phyloP scores from a whole-genome alignment of 2,113 vertebrate species.

The Odontesthes bonariensis region DNA sequence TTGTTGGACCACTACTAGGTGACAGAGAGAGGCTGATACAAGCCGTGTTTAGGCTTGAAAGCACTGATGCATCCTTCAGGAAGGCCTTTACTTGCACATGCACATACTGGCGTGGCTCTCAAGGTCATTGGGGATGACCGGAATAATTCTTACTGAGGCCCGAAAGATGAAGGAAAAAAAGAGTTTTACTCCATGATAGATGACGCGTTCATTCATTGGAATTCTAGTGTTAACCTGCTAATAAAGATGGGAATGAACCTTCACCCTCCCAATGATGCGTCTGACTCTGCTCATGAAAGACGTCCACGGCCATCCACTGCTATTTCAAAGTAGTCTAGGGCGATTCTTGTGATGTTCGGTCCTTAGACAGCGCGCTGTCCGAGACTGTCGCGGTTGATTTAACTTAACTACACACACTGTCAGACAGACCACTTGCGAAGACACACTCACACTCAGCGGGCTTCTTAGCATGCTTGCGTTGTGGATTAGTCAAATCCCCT shows the following conservation, averaged over 20 bases:
- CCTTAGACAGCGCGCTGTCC: slow-evolving; percentile 20
- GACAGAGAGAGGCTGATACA: slow-evolving; percentile 44
- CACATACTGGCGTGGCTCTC: slow-evolving; percentile 25
- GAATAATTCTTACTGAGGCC: slow-evolving; percentile 7
- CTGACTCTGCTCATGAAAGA: slow-evolving; percentile 37
- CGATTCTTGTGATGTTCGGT: slow-evolving; percentile 33
- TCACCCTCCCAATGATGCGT: slow-evolving; percentile 13
- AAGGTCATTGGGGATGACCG: slow-evolving; percentile 22
- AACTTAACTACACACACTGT: slow-evolving; percentile 37
- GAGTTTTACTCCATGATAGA: slow-evolving; percentile 11
- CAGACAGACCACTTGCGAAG: slow-evolving; percentile 34
- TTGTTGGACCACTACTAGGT: slow-evolving; percentile 27
- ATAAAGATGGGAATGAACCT: slow-evolving; percentile 14
- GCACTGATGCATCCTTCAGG: slow-evolving; percentile 4
- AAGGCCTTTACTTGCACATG: slow-evolving; percentile 6
- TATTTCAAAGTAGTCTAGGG: slow-evolving; percentile 10
- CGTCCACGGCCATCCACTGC: slow-evolving; percentile 4
- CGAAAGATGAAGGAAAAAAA: background rate
- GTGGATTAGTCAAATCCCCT: slow-evolving; percentile 77
- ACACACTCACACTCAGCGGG: slow-evolving; percentile 59
- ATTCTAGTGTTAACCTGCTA: slow-evolving; percentile 28
- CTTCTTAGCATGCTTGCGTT: slow-evolving; percentile 71
- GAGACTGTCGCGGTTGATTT: slow-evolving; percentile 46
- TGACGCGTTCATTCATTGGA: slow-evolving; percentile 16
- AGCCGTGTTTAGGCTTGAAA: slow-evolving; percentile 44